A percentile compares a stretch with the other conserved stretches of the same genome.
Evolutionary conservation across 2,888 invertebrate species (phyloP).

Genomic region (Elegia similella): DNA sequence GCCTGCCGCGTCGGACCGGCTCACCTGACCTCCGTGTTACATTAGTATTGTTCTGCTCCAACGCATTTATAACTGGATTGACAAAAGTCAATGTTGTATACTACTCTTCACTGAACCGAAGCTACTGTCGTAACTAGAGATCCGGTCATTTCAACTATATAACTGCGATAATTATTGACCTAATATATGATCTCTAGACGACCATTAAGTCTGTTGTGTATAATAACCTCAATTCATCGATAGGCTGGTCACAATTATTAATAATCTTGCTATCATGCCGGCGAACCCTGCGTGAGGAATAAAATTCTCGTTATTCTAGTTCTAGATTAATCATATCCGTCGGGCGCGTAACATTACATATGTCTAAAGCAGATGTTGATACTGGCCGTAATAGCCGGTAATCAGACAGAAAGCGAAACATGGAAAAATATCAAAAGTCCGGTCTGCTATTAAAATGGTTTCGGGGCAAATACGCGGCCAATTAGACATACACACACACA

Average conservation of each 20-base stretch:
- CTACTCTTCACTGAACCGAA: slow-evolving; percentile 35
- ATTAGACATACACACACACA: slow-evolving; percentile 47
- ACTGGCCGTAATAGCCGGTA: slow-evolving; percentile 58
- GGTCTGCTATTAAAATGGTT: slow-evolving; percentile 62
- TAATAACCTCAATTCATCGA: slow-evolving; percentile 13
- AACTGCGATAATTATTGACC: neutral
- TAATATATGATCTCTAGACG: neutral
- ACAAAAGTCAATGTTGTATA: slow-evolving; percentile 27
- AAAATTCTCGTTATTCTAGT: slow-evolving; percentile 42
- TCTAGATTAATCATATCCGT: slow-evolving; percentile 62
- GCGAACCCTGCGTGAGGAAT: slow-evolving; percentile 43
- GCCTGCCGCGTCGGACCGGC: slow-evolving; percentile 55
- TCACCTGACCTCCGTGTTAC: slow-evolving; percentile 59
- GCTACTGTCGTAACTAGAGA: neutral
- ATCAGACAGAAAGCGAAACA: slow-evolving; percentile 61
- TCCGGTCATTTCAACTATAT: slow-evolving; percentile 24
- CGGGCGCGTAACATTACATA: slow-evolving; percentile 52
- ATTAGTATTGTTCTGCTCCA: slow-evolving; percentile 53
- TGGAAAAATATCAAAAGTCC: slow-evolving; percentile 61
- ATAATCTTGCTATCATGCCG: slow-evolving; percentile 42
- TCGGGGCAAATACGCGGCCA: slow-evolving; percentile 69
- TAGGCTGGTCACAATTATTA: slow-evolving; percentile 33
- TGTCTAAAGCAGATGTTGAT: slow-evolving; percentile 60
- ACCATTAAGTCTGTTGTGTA: neutral
- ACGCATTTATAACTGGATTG: slow-evolving; percentile 5